Evolutionary conservation across 2,888 invertebrate species (phyloP).

Genomic region (Epirrita christyi): DNA sequence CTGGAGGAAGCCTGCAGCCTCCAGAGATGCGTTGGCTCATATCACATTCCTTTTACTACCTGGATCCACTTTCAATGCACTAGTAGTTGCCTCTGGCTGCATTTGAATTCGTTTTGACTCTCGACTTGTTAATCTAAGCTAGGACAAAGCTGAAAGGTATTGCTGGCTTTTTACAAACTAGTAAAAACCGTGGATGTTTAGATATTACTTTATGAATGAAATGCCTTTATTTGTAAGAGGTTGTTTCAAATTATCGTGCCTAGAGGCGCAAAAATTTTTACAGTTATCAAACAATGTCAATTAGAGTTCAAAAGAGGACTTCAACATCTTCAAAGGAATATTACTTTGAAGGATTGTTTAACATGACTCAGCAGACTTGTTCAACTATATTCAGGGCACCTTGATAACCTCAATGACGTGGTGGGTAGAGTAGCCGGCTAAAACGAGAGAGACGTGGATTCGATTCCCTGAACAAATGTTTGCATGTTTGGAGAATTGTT

Average conservation of each 20-base stretch:
- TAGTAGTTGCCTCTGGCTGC: constrained; percentile 1
- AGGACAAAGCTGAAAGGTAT: neutral
- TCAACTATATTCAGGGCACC: no score
- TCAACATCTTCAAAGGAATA: constrained; percentile 8
- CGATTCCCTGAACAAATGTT: no score
- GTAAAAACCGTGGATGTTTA: no score
- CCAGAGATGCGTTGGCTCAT: constrained; percentile 43
- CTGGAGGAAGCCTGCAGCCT: constrained; percentile 11
- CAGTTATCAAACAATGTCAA: neutral
- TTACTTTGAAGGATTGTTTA: neutral
- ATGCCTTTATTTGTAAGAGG: no score
- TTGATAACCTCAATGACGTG: no score
- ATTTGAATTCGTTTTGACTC: neutral
- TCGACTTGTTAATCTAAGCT: neutral
- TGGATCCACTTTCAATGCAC: constrained; percentile 15
- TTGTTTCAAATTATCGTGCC: no score
- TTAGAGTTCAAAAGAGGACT: neutral
- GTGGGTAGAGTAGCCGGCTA: no score
- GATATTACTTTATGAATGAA: no score
- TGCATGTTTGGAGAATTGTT: no score
- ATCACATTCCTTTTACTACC: constrained; percentile 44
- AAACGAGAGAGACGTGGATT: no score
- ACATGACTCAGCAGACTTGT: neutral
- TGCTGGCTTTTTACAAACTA: neutral
- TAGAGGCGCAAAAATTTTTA: neutral